Conservation (phyloP, 2,797 vertebrate species). For the Phataginus tetradactyla region DNA sequence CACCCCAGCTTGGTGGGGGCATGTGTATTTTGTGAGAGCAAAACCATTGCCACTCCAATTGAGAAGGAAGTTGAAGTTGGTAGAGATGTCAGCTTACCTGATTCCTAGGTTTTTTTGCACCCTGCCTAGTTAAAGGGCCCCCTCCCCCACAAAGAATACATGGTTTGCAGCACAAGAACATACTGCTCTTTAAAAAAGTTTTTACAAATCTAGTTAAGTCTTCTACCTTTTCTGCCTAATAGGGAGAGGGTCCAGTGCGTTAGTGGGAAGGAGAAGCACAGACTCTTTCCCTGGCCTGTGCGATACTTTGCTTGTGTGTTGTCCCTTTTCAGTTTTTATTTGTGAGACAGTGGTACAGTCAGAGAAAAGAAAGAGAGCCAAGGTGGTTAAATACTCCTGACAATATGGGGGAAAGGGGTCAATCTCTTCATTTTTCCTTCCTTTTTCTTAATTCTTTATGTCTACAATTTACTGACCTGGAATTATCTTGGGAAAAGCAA, state of each 20-base stretch:
- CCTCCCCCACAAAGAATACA: neutral
- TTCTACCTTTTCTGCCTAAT: neutral
- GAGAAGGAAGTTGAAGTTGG: conserved; percentile 19
- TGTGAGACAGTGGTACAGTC: neutral
- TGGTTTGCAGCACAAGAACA: neutral
- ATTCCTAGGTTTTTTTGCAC: neutral
- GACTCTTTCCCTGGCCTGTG: neutral
- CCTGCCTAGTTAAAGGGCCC: neutral
- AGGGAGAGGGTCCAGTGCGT: neutral
- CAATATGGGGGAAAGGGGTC: neutral
- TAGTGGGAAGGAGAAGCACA: neutral
- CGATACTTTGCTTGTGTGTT: neutral
- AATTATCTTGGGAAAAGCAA: conserved; percentile 15
- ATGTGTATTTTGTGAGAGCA: neutral
- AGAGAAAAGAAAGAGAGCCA: neutral
- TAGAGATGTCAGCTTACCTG: neutral
- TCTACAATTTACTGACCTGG: neutral
- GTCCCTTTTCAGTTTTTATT: neutral
- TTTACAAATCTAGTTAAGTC: neutral
- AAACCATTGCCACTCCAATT: neutral
- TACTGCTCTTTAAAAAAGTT: neutral
- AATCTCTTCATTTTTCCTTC: conserved; percentile 6
- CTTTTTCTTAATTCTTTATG: conserved; percentile 15
- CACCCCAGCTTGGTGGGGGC: neutral
- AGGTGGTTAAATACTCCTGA: neutral